These are phyloP conservation scores for Tupaia tana DNA, from an alignment of 2,113 vertebrate genomes.

Conservation along the genomic window DNA sequence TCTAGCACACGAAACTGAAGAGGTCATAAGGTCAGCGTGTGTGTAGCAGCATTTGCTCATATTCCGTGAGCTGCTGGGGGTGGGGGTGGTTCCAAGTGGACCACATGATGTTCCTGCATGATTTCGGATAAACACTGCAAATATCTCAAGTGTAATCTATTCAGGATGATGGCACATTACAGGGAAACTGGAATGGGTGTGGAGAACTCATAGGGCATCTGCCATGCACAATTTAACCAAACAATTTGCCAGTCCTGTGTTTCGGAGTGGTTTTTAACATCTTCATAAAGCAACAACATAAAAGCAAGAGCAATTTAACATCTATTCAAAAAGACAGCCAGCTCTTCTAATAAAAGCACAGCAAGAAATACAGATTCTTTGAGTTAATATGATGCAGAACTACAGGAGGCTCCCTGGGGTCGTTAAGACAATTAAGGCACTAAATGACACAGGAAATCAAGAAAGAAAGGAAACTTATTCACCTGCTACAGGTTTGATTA, in stretches of 20 bases:
- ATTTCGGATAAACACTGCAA: slow-evolving; percentile 48
- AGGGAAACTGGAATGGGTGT: slow-evolving; percentile 34
- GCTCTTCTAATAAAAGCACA: not conserved
- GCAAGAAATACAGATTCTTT: not conserved
- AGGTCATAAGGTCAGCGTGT: not conserved
- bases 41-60: not conserved
- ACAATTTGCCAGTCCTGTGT: slow-evolving; percentile 58
- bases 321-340: slow-evolving; percentile 40
- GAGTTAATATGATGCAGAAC: not conserved
- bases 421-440: slow-evolving; percentile 54
- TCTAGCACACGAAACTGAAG: not conserved
- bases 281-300: slow-evolving; percentile 57
- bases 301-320: slow-evolving; percentile 54
- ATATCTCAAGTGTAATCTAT: slow-evolving; percentile 35
- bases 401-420: not conserved
- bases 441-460: slow-evolving; percentile 16
- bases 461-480: slow-evolving; percentile 55
- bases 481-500: not conserved
- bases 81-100: not conserved
- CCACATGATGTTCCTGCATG: not conserved
- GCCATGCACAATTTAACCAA: slow-evolving; percentile 59
- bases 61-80: not conserved
- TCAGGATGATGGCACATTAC: slow-evolving; percentile 49
- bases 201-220: slow-evolving; percentile 49
- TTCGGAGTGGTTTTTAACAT: slow-evolving; percentile 65